Evolutionary conservation across 2,888 invertebrate genomes (phyloP).

Genomic region (Synergus umbraculus): DNA sequence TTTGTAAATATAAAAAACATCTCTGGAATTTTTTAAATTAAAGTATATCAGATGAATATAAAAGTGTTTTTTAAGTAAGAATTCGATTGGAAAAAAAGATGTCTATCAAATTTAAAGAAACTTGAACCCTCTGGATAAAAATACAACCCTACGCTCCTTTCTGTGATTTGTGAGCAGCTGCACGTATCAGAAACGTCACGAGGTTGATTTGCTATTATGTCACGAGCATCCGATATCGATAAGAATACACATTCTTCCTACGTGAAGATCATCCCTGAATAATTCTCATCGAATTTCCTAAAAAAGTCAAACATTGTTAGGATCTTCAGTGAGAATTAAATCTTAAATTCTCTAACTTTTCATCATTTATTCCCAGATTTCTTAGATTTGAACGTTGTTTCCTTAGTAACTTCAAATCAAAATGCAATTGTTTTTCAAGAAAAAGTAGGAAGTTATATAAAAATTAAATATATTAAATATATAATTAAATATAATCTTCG

Average conservation of each 20-base stretch:
- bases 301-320: background rate
- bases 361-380: background rate
- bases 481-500: too few species aligned
- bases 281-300: background rate
- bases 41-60: background rate
- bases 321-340: background rate
- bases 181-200: background rate
- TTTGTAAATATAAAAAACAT: background rate
- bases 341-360: background rate
- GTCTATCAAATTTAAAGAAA: background rate
- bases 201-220: constrained; percentile 55
- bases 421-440: too few species aligned
- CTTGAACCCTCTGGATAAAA: background rate
- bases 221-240: constrained; percentile 55
- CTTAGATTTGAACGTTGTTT: too few species aligned
- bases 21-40: background rate
- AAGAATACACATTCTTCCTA: constrained; percentile 38
- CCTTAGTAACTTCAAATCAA: too few species aligned
- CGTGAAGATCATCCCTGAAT: background rate
- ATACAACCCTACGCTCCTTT: background rate
- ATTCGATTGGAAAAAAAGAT: background rate
- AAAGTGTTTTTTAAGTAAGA: background rate
- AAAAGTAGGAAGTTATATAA: too few species aligned
- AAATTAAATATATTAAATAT: too few species aligned
- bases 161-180: background rate